These are phyloP conservation scores for Cariama cristata DNA, from an alignment of 2,113 vertebrate species.

Conservation along the genomic window DNA sequence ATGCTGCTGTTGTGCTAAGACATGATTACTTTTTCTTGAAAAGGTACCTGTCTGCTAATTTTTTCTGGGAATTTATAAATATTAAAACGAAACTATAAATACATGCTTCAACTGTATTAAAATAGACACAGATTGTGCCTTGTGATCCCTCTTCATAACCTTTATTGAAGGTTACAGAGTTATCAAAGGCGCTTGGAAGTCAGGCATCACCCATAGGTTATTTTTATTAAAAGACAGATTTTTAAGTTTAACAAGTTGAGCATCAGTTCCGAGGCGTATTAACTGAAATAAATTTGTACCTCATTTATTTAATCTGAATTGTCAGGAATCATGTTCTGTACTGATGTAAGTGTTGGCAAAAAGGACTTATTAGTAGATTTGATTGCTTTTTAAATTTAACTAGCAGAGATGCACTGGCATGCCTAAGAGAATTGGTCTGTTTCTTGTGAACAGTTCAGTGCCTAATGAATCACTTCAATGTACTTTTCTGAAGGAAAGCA, in stretches of 20 bases:
- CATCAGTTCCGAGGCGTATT: conserved; percentile 37
- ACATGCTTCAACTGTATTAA: conserved; percentile 27
- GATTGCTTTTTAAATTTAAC: conserved; percentile 84
- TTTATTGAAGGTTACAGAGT: conserved; percentile 28
- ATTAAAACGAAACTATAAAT: conserved; percentile 64
- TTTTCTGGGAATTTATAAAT: conserved; percentile 65
- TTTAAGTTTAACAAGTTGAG: conserved; percentile 50
- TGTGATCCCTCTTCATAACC: conserved; percentile 62
- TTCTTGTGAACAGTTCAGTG: conserved; percentile 74
- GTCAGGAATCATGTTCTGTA: conserved; percentile 73
- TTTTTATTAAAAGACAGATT: conserved; percentile 58
- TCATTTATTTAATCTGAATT: conserved; percentile 78
- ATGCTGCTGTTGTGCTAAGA: not conserved
- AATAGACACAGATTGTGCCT: conserved; percentile 31
- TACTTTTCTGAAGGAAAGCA: conserved; percentile 80
- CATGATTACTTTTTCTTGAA: conserved; percentile 31
- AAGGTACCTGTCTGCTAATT: not conserved
- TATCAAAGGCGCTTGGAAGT: not conserved
- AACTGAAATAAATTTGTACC: conserved; percentile 74
- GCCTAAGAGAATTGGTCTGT: conserved; percentile 73
- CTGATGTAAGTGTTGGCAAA: conserved; percentile 75
- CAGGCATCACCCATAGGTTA: conserved; percentile 19
- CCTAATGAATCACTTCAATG: conserved; percentile 79
- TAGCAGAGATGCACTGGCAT: conserved; percentile 72
- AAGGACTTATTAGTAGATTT: conserved; percentile 78